Percentiles rank a stretch among this genome's conserved stretches.
phyloP scores from a whole-genome alignment of 2,113 vertebrate species.

The Bubo blakistoni region DNA sequence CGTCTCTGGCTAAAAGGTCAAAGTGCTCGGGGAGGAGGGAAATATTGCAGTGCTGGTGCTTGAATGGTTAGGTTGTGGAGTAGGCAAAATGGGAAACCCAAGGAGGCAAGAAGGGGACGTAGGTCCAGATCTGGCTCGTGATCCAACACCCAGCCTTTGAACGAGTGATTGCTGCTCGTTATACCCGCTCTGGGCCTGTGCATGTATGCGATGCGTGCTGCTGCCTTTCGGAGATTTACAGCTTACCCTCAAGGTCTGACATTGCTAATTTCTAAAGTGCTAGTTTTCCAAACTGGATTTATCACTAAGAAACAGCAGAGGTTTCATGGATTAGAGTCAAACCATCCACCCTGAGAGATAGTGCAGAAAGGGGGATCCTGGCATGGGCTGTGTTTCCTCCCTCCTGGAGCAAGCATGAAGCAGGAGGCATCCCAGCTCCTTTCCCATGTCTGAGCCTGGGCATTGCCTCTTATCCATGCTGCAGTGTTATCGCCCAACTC shows the following conservation, averaged over 20 bases:
- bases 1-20: background rate
- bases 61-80: background rate
- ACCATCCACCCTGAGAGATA: background rate
- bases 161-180: background rate
- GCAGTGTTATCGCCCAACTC: background rate
- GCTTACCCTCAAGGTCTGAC: background rate
- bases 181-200: fast-evolving
- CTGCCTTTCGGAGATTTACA: background rate
- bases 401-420: background rate
- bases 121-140: fast-evolving
- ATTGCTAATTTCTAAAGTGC: background rate
- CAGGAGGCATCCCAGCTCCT: background rate
- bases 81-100: background rate
- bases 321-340: background rate
- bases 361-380: background rate
- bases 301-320: background rate
- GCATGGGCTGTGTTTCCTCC: background rate
- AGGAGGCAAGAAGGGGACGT: background rate
- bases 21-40: background rate
- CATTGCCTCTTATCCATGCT: background rate
- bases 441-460: background rate
- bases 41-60: fast-evolving
- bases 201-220: fast-evolving
- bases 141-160: background rate
- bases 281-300: background rate